These are phyloP conservation scores for Picathartes gymnocephalus DNA, from an alignment of 2,113 vertebrate species.

Conservation along the genomic window DNA sequence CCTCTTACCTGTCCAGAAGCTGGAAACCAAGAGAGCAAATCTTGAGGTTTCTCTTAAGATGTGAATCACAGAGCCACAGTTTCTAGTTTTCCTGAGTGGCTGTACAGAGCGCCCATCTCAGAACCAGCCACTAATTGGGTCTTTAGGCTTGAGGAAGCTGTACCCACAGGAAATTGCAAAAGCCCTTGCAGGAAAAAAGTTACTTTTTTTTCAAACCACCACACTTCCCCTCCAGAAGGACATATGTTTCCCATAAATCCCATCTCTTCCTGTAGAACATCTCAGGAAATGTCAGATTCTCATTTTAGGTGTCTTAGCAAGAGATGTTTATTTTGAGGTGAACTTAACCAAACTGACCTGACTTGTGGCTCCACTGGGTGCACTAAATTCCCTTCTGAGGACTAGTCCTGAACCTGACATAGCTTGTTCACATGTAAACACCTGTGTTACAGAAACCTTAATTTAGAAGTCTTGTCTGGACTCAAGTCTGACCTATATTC, in stretches of 20 bases:
- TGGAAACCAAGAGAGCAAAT: too few species aligned
- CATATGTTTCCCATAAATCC: not conserved
- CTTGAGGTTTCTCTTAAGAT: too few species aligned
- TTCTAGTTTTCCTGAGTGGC: too few species aligned
- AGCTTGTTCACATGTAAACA: not conserved
- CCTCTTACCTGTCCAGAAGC: too few species aligned
- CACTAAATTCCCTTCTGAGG: not conserved
- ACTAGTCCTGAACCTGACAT: not conserved
- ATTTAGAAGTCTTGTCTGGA: not conserved
- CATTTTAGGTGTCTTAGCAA: not conserved
- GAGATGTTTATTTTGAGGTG: not conserved
- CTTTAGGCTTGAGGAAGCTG: too few species aligned
- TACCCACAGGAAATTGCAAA: too few species aligned
- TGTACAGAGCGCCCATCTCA: too few species aligned
- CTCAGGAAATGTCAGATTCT: not conserved
- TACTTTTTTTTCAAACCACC: too few species aligned
- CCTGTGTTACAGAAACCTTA: not conserved
- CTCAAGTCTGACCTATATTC: not conserved
- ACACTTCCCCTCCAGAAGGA: not conserved
- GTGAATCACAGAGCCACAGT: too few species aligned
- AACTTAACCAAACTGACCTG: not conserved
- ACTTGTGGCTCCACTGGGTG: not conserved
- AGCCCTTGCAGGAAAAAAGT: too few species aligned
- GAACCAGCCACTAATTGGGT: too few species aligned
- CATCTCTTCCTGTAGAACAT: not conserved